A percentile compares a stretch with the other conserved stretches of the same genome.
phyloP scores from a whole-genome alignment of 2,888 invertebrate species.

The Serrognathus titanus region DNA sequence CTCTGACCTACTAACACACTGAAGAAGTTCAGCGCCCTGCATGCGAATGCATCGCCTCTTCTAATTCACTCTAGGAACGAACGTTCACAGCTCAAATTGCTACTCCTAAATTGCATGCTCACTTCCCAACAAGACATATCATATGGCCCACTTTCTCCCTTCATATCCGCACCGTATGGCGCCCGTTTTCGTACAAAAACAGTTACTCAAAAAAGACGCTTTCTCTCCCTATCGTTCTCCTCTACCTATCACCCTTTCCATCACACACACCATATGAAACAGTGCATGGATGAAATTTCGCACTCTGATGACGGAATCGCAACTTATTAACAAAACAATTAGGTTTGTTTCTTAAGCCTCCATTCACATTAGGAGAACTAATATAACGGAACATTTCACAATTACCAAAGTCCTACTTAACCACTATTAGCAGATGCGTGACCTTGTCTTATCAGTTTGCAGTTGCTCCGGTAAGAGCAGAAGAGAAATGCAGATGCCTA shows the following conservation, averaged over 20 bases:
- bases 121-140: slow-evolving; percentile 5
- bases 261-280: neutral
- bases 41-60: slow-evolving; percentile 24
- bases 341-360: neutral
- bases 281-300: no score
- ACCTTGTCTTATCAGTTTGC: slow-evolving; percentile 24
- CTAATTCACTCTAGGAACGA: slow-evolving; percentile 5
- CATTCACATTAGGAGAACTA: neutral
- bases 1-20: slow-evolving; percentile 49
- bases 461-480: slow-evolving; percentile 18
- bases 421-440: slow-evolving; percentile 22
- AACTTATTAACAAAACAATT: neutral
- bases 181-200: neutral
- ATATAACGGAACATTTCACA: slow-evolving; percentile 26
- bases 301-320: no score
- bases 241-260: neutral
- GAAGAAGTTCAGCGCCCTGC: slow-evolving; percentile 42
- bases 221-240: slow-evolving; percentile 5
- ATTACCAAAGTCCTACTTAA: slow-evolving; percentile 28
- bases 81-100: neutral
- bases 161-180: slow-evolving; percentile 7
- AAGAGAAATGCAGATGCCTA: slow-evolving; percentile 30
- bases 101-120: slow-evolving; percentile 7
- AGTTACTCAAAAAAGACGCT: slow-evolving; percentile 9
- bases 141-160: slow-evolving; percentile 15